Evolutionary conservation across 1,140 invertebrate species (phyloP), one percentile per base, ranked within the genome.

Genomic region (Theocolax elegans): DNA sequence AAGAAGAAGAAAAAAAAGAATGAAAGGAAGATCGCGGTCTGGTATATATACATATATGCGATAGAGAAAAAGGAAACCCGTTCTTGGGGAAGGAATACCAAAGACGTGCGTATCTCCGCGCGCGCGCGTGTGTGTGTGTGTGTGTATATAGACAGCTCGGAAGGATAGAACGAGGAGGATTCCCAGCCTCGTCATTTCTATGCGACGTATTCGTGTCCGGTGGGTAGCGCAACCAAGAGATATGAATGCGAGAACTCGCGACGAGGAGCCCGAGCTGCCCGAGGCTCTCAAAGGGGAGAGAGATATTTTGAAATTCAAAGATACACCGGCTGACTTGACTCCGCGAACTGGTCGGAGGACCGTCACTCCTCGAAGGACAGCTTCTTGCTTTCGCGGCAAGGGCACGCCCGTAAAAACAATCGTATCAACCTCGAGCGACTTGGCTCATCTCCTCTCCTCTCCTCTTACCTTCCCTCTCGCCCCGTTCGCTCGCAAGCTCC

Each of bases 391-490:
- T 35, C 67, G 75, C 75, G 74, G 74, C 81, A 77, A 80, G 79
- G 81, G 81, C 76, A 35, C 77, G 80, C 72, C 81, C 74, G 79
- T 83, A 83, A 85, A 84, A 85, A 85, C 80, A 82, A 83, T 83
- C 80, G 82, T 80, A 82, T 83, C 79, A 80, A 82, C 25, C 15
- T 6, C 42, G n/a, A 12, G 42, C 31, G 10, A 15, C n/a, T 1
- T 1, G 56, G 15, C 38, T 27, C 56, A 75, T 77, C 71, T 75
- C 76, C 76, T 79, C 74, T 76, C 76, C 10, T 8, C 12, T 17
- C 2, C 31, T 25, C 46, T 64, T 25, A 31, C 46, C 7, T 23
- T 40, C 44, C 10, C 67, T 60, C 56, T 71, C 67, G 1, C 29
- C 17, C 6, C 9, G 19, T 9, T 3, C 0, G 3, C 31, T 27